Percentiles rank a stretch among this genome's conserved stretches.
These are phyloP conservation scores for Bombus pyrosoma DNA, from an alignment of 1,140 invertebrate genomes.

Conservation along the genomic window DNA sequence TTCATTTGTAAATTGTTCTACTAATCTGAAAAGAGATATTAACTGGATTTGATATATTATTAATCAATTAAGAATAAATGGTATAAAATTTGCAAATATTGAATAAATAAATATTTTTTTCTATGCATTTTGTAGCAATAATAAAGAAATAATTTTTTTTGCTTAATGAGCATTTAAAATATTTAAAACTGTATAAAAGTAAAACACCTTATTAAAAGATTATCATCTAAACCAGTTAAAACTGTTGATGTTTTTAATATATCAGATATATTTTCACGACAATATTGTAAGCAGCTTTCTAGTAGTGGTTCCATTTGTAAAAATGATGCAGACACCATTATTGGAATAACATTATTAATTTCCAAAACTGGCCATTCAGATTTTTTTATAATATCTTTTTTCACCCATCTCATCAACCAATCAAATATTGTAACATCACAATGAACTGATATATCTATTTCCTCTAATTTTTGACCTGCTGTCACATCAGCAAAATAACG, in stretches of 20 bases:
- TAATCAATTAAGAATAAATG: slow-evolving; percentile 9
- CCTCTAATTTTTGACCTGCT: slow-evolving; percentile 92
- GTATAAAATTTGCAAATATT: neutral
- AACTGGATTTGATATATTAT: slow-evolving; percentile 29
- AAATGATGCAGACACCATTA: slow-evolving; percentile 96
- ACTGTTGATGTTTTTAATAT: slow-evolving; percentile 90
- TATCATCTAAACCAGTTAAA: slow-evolving; percentile 91
- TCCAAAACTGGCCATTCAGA: slow-evolving; percentile 90
- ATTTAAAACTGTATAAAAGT: neutral
- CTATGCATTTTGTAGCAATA: neutral
- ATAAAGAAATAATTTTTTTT: neutral
- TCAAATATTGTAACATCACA: slow-evolving; percentile 97
- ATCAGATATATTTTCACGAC: slow-evolving; percentile 90
- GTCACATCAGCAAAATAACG: slow-evolving; percentile 96
- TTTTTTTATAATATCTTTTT: slow-evolving; percentile 86
- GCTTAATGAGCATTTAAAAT: slow-evolving; percentile 38
- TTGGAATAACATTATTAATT: slow-evolving; percentile 93
- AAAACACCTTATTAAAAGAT: slow-evolving; percentile 85
- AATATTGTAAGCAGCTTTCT: slow-evolving; percentile 91
- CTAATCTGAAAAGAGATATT: slow-evolving; percentile 84
- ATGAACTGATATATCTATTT: slow-evolving; percentile 98
- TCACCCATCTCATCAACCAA: slow-evolving; percentile 98
- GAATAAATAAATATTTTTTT: neutral
- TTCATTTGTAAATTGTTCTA: slow-evolving; percentile 90
- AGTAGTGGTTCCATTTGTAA: slow-evolving; percentile 95